Evolutionary conservation across 1,140 invertebrate species (phyloP), one percentile per base, ranked within the genome.

Genomic region (Agrypnia vestita): DNA sequence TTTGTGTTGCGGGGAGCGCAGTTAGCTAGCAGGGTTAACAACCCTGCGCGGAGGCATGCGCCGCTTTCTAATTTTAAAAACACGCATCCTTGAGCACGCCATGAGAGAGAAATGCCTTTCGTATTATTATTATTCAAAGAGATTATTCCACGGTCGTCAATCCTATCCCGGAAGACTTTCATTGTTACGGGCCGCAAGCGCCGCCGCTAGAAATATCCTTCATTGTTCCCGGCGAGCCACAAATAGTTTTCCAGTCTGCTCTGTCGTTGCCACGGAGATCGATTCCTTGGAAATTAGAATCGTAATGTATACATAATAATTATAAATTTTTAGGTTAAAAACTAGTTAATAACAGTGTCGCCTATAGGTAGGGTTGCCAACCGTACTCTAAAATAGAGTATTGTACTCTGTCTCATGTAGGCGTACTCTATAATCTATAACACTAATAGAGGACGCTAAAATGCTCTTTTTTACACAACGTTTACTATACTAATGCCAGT

Each of bases 21-120:
- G 15, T 53, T 73, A 73, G 69, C 51, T 73, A 17, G 59, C 46
- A 76, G 74, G 74, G 74, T 76, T 62, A 76, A 64, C 74, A 76
- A 76, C 74, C 74, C 74, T 76, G 73, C 67, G 49, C 6, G 64
- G 19, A 73, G 69, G 59, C 74, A 76, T 76, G 74, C 74, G 74
- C 74, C 56, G 74, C 74, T 76, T 76, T 76, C 74, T 76, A 76
- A 76, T 76, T 76, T 76, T 76, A 76, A 76, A 64, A 76, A 49
- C 74, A 76, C 74, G 74, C 74, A 76, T 76, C 74, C 74, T 76
- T 76, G 59, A 21, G 46, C 74, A 76, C 74, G 56, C 56, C 56
- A 76, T 49, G 13, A 64, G 59, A 75, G 43, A 64, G 74, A 76
- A 76, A 75, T 62, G 69, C 51, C 69, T 73, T 73, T 62, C 43